Evolutionary conservation across 2,113 vertebrate species (phyloP), one percentile per base, ranked within the genome.

Genomic region (Pipa parva): DNA sequence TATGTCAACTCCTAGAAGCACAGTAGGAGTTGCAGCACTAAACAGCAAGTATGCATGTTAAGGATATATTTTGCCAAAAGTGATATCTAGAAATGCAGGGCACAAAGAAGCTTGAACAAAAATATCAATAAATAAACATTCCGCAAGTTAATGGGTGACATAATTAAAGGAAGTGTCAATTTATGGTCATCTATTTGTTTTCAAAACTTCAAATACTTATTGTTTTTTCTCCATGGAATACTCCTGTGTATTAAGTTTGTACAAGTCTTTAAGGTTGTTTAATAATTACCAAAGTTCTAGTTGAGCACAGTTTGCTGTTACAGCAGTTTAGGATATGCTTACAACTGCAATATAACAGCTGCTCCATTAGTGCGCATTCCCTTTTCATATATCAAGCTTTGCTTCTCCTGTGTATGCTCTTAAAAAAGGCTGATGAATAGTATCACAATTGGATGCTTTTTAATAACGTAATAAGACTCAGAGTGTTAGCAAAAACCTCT

Each of bases 1-100:
- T 77, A 98, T 99, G 97, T 94, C 95, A 18, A 97, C 92, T 1
- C 93, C 95, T 0, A 84, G 95, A 74, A 99, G 96, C 83, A 95
- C 96, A 4, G 93, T 97, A 18, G 95, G 95, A 33, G 94, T 98
- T 18, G 94, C 92, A 0, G 91, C 95, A 0, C 85, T 99, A 72
- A 98, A 96, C 12, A 94, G 93, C 83, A 99, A 97, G 97, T 97
- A 85, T 77, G 95, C 59, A 20, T n/a, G 17, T 42, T n/a, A 42
- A 31, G 29, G 5, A 31, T 31, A 31, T 31, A 31, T 31, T 6
- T n/a, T n/a, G n/a, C n/a, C 29, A 31, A 31, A 31, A 31, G 5
- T 31, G 29, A 10, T 31, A 31, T 5, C 29, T 6, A 31, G 10
- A 31, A 31, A 5, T 31, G 5, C 10, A 31, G 29, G 10, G 10